Base-by-base conservation (phyloP, 2,888 invertebrate genomes). In the Melangyna quadrimaculata region DNA sequence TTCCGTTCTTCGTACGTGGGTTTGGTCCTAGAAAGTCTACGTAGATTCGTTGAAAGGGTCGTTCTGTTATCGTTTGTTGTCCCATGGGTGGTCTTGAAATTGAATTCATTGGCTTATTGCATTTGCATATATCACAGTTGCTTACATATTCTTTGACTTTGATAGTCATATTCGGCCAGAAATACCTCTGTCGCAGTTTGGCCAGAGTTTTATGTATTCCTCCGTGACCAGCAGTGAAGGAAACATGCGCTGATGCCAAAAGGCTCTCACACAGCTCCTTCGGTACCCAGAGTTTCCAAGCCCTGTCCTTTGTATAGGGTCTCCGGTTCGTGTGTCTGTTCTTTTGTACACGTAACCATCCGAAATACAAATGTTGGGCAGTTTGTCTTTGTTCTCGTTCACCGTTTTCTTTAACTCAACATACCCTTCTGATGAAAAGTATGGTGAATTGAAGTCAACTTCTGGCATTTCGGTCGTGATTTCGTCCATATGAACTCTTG, bases 231-330 rank as follows among this genome's bases (percentile, higher is more conserved):
- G 74, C 40, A 3, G 51, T 59, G 12, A 24, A 14, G 14, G 51
- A 22, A 14, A 24, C 51, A 24, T 17, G 73, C 19, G 14, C 57
- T 43, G n/a, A 24, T 12, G 57, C 77, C 73, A 19, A 69, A 55
- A n/a, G 35, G 9, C 17, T 6, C n/a, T n/a, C n/a, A n/a, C n/a
- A n/a, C n/a, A n/a, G n/a, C n/a, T n/a, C n/a, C n/a, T n/a, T n/a
- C n/a, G n/a, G n/a, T n/a, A 84, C 69, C 78, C 75, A 79, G 3
- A 81, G 45, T 43, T 74, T 72, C 82, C 71, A 77, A 6, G 65
- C 35, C 22, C 43, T 29, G 17, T 72, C 70, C 32, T 80, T 48
- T 71, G 61, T 22, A n/a, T 78, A 14, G 43, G 48, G 22, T 55
- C 22, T 8, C 55, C 45, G n/a, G n/a, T n/a, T n/a, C n/a, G n/a